phyloP scores from a whole-genome alignment of 2,888 invertebrate species.

The Megaustenia siamemsis region DNA sequence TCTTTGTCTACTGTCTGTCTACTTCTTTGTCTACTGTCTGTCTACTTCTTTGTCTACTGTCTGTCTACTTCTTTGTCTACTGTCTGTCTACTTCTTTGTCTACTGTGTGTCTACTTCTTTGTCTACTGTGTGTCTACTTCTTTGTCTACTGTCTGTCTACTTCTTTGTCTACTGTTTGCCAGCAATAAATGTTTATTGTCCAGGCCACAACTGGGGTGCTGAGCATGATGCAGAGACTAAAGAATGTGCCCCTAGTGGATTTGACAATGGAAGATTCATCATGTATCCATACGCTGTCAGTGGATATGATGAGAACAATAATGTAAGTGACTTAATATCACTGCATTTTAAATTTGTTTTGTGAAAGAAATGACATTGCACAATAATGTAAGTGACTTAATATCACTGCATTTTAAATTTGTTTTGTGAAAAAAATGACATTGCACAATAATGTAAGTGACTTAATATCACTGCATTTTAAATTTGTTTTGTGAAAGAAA shows the following conservation, averaged over 20 bases:
- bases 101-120: neutral
- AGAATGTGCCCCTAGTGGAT: conserved; percentile 96
- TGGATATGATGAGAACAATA: conserved; percentile 97
- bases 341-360: too few relatives aligned
- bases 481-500: too few relatives aligned
- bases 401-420: too few relatives aligned
- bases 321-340: conserved; percentile 86
- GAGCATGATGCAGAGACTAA: conserved; percentile 97
- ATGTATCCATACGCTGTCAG: conserved; percentile 77
- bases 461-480: too few relatives aligned
- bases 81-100: neutral
- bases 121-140: neutral
- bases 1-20: too few relatives aligned
- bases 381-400: too few relatives aligned
- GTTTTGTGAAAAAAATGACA: too few relatives aligned
- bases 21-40: too few relatives aligned
- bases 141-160: neutral
- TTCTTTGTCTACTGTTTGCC: neutral
- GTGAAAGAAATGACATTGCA: too few relatives aligned
- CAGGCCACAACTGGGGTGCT: conserved; percentile 98
- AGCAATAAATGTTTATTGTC: neutral
- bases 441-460: too few relatives aligned
- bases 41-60: too few relatives aligned
- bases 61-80: too few relatives aligned
- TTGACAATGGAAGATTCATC: conserved; percentile 90